Conservation (phyloP, 2,113 vertebrate genomes). For the Riparia riparia region DNA sequence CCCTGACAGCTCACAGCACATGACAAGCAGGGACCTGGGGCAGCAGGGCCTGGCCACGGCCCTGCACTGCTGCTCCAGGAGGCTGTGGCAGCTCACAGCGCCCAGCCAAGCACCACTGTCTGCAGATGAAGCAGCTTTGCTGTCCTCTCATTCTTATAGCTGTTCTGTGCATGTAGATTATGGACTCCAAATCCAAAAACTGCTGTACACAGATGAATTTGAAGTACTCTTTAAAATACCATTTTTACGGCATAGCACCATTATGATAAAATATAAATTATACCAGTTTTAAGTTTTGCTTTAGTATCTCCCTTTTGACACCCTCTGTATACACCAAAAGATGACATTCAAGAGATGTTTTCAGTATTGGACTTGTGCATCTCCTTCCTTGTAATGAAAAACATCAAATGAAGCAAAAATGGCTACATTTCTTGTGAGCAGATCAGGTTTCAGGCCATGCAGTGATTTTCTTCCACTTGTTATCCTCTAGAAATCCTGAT, state of each 20-base stretch:
- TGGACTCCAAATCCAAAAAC: not conserved
- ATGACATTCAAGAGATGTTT: not conserved
- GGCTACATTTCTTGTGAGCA: not conserved
- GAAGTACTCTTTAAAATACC: not conserved
- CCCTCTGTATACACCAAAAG: accelerated
- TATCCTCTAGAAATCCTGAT: not conserved
- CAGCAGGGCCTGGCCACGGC: not conserved
- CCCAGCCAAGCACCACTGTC: not conserved
- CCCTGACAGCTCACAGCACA: accelerated
- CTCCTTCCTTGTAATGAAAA: not conserved
- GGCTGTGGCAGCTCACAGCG: not conserved
- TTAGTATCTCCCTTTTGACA: not conserved
- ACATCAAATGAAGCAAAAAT: not conserved
- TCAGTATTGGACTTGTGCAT: not conserved
- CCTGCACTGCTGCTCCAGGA: not conserved
- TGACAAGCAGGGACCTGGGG: not conserved
- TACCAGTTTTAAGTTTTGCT: not conserved
- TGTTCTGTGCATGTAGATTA: not conserved
- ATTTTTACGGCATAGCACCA: not conserved
- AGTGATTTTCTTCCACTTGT: not conserved
- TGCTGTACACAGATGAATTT: not conserved
- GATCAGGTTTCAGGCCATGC: not conserved
- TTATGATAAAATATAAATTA: not conserved
- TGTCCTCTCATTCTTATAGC: not conserved
- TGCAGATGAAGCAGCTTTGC: not conserved